Conservation (phyloP, 2,113 vertebrate species). For the Columba janthina region DNA sequence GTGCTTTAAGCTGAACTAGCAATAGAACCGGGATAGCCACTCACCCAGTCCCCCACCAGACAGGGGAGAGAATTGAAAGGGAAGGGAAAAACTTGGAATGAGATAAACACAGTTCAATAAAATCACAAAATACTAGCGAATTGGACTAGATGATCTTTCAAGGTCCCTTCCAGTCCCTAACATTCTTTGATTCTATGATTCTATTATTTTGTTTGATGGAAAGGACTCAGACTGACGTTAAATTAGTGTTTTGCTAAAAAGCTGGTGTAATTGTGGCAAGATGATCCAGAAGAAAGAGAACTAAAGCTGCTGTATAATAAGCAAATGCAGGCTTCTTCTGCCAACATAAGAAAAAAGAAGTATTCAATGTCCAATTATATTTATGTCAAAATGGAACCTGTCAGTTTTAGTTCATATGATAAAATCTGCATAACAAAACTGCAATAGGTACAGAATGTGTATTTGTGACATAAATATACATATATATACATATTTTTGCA, state of each 20-base stretch:
- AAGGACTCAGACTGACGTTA: not conserved
- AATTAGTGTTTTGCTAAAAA: not conserved
- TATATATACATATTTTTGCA: not conserved
- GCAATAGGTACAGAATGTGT: not conserved
- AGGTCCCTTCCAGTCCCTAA: too few species aligned
- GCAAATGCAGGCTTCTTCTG: not conserved
- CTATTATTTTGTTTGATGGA: not conserved
- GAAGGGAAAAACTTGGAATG: too few species aligned
- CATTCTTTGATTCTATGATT: too few species aligned
- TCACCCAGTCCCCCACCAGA: too few species aligned
- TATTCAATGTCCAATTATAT: not conserved
- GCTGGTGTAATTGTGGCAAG: not conserved
- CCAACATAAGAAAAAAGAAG: not conserved
- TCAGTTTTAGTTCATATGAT: not conserved
- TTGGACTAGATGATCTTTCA: too few species aligned
- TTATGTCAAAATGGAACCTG: not conserved
- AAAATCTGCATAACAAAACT: not conserved
- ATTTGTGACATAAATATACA: not conserved
- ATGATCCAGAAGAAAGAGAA: not conserved
- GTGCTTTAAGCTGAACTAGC: too few species aligned
- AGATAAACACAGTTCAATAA: too few species aligned
- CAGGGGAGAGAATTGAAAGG: too few species aligned
- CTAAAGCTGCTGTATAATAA: not conserved
- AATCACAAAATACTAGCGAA: too few species aligned
- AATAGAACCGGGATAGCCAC: too few species aligned